phyloP scores from a whole-genome alignment of 2,113 vertebrate species.

The Myxocyprinus asiaticus region DNA sequence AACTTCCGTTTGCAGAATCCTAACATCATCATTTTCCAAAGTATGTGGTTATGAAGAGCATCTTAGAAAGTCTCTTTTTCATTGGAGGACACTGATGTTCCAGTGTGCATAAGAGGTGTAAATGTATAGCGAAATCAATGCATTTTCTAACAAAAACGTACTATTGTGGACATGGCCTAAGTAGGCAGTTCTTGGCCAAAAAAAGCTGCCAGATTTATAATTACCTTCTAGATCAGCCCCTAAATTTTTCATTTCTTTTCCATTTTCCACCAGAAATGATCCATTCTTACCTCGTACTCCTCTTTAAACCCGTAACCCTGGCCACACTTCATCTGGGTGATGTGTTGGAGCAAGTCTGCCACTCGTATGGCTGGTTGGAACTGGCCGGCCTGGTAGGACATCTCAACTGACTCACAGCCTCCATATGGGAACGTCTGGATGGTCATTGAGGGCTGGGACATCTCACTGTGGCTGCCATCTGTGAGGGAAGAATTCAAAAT shows the following conservation, averaged over 20 bases:
- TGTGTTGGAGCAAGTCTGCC: slow-evolving; percentile 96
- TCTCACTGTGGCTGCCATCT: slow-evolving; percentile 90
- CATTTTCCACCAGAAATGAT: not conserved
- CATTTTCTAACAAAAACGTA: too few species aligned
- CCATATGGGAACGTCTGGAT: slow-evolving; percentile 95
- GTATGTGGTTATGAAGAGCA: too few species aligned
- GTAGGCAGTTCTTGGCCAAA: too few species aligned
- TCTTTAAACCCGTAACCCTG: slow-evolving; percentile 98
- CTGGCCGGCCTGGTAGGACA: slow-evolving; percentile 93
- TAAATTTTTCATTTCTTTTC: not conserved
- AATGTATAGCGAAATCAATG: too few species aligned
- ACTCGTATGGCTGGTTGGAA: slow-evolving; percentile 95
- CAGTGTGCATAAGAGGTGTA: too few species aligned
- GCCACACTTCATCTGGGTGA: slow-evolving; percentile 98
- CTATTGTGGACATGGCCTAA: too few species aligned
- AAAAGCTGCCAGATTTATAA: too few species aligned
- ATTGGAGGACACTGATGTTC: too few species aligned
- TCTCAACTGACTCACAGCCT: slow-evolving; percentile 92
- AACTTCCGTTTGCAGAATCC: too few species aligned
- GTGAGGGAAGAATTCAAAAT: slow-evolving; percentile 33
- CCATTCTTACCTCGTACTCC: slow-evolving; percentile 88
- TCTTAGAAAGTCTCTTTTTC: too few species aligned
- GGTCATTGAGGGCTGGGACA: slow-evolving; percentile 88
- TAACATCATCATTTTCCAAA: too few species aligned
- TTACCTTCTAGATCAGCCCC: too few species aligned